Conservation (phyloP, 92 coral and sea anemone species). For the Palythoa caribaeorum region DNA sequence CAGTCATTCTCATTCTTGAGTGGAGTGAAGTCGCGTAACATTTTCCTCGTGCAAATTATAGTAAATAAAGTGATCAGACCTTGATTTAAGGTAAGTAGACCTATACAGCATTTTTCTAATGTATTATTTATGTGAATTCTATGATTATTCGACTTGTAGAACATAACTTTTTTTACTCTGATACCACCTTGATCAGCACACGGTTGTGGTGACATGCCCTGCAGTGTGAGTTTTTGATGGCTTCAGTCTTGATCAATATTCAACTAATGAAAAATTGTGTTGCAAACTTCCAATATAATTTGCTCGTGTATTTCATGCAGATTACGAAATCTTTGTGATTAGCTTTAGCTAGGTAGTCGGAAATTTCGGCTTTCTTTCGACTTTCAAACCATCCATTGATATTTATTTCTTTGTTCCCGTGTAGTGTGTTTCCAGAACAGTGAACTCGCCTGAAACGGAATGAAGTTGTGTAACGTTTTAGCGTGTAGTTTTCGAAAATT, state of each 20-base stretch:
- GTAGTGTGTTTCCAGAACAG: slow-evolving; percentile 1
- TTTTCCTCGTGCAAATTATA: background rate
- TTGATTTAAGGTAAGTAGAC: slow-evolving; percentile 18
- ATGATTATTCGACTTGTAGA: slow-evolving; percentile 5
- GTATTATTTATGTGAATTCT: slow-evolving; percentile 4
- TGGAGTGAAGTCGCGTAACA: slow-evolving; percentile 9
- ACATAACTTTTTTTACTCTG: slow-evolving; percentile 9
- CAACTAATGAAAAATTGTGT: background rate
- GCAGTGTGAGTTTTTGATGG: background rate
- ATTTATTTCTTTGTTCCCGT: background rate
- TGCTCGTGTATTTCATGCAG: slow-evolving; percentile 11
- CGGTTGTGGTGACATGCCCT: slow-evolving; percentile 1
- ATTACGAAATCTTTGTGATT: slow-evolving; percentile 10
- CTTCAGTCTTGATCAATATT: background rate
- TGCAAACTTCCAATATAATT: slow-evolving; percentile 12
- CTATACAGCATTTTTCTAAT: slow-evolving; percentile 5
- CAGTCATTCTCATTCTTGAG: slow-evolving; percentile 24
- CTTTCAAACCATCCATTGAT: slow-evolving; percentile 2
- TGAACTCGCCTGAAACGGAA: background rate
- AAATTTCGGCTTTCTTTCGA: slow-evolving; percentile 23
- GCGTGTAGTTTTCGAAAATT: background rate
- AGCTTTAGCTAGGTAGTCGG: background rate
- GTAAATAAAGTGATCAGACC: slow-evolving; percentile 11
- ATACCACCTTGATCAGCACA: background rate
- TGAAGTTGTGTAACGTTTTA: background rate